A percentile compares a stretch with the other conserved stretches of the same genome.
Evolutionary conservation across 1,140 invertebrate genomes (phyloP).

Genomic region (Aricia agestis): DNA sequence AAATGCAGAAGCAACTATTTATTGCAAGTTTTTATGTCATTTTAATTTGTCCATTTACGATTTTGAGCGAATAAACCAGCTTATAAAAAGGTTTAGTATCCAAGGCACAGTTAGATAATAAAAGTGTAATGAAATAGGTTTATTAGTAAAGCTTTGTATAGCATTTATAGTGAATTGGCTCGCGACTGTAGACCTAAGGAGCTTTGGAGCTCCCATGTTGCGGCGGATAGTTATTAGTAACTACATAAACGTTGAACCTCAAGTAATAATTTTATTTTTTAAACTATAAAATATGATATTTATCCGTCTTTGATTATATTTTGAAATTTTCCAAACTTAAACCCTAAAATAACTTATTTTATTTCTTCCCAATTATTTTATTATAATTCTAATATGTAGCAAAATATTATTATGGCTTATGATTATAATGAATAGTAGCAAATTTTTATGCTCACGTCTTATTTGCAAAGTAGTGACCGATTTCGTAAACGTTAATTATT

Average conservation of each 20-base stretch:
- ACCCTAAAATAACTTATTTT: no score
- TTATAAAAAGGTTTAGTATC: background rate
- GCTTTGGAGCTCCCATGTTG: constrained; percentile 36
- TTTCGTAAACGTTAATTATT: no score
- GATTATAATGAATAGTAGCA: no score
- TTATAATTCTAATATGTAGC: no score
- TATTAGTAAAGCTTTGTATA: constrained; percentile 24
- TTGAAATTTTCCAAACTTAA: no score
- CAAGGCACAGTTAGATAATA: constrained; percentile 4
- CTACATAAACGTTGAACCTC: constrained; percentile 22
- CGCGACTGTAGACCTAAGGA: constrained; percentile 35
- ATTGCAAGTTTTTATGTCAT: background rate
- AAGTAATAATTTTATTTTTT: background rate
- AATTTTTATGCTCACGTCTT: no score
- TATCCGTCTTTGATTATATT: no score
- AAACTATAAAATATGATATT: no score
- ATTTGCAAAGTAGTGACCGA: no score
- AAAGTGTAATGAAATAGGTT: constrained; percentile 23
- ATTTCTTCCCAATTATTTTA: no score
- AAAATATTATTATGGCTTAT: no score
- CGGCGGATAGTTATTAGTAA: constrained; percentile 33
- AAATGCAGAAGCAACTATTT: background rate
- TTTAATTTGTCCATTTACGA: background rate
- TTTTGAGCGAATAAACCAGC: background rate
- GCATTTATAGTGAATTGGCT: constrained; percentile 48